Base-by-base conservation (phyloP, 2,797 vertebrate species). In the Spea hammondii region DNA sequence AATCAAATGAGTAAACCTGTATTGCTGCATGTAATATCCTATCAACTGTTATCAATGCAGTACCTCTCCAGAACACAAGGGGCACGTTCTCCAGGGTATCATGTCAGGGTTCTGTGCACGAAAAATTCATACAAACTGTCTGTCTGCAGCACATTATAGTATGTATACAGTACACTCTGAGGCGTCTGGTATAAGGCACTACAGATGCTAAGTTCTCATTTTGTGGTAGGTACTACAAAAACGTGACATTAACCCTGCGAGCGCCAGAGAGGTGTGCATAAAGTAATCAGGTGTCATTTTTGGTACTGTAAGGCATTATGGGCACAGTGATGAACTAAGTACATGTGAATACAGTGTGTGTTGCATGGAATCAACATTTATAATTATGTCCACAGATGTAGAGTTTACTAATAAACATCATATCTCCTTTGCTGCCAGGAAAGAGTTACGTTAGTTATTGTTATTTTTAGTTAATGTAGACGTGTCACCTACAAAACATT, bases 171-270 rank as follows among this genome's bases (percentile, higher is more conserved):
- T 65, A 64, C 49, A 54, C 64, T 72, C 64, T 73, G 74, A 82
- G 74, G 50, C 77, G 72, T 72, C 55, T 68, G 69, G 74, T 70
- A 72, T 77, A 77, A 81, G 74, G 79, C 74, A 77, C 74, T 77
- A 59, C 51, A 77, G 46, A 60, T 48, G 9, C 14, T 12, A 72
- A 57, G 32, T 47, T 76, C 68, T 64, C 74, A 77, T 73, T 59
- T 44, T 60, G 51, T 51, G 48, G n/a, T 62, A 3, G 32, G 32
- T 45, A 62, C 71, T 64, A 62, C 44, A 77, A 45, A 14, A 57
- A 12, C 65, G 5, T n/a, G 11, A 66, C 32, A 49, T 13, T 57
- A 51, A 47, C 17, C 65, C 17, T 47, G 13, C 4, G 45, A 50
- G 45, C 70, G 13, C 48, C 59, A 62, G 12, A 32, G 32, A 4